phyloP scores from a whole-genome alignment of 2,113 vertebrate genomes.

The Hippolais icterina region DNA sequence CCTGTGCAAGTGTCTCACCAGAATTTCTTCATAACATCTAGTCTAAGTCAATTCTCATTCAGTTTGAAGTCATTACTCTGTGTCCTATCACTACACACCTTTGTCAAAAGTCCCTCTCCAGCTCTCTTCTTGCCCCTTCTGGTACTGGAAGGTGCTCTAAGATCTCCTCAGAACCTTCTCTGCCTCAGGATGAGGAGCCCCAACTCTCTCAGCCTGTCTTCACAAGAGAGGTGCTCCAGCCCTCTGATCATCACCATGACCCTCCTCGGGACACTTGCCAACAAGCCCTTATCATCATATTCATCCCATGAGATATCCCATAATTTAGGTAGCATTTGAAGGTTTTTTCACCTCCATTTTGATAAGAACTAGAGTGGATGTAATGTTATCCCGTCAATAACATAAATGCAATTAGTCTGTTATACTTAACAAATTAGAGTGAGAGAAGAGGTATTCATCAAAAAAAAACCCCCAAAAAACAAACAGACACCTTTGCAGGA shows the following conservation, averaged over 20 bases:
- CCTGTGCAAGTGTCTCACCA: background rate
- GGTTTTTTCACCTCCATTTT: rapidly evolving
- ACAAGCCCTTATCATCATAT: background rate
- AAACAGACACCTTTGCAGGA: background rate
- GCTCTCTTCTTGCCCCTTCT: background rate
- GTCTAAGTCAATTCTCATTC: background rate
- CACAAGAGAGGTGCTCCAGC: background rate
- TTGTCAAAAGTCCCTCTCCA: background rate
- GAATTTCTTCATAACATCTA: background rate
- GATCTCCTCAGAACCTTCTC: background rate
- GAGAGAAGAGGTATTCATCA: background rate
- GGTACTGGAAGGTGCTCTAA: background rate
- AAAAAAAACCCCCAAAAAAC: background rate
- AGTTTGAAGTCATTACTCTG: background rate
- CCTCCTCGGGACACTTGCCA: background rate
- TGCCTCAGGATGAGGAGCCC: background rate
- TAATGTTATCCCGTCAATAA: background rate
- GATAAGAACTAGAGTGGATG: background rate
- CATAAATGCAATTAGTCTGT: background rate
- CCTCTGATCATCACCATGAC: rapidly evolving
- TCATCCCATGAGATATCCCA: background rate
- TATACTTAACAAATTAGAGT: background rate
- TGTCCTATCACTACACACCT: background rate
- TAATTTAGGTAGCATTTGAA: background rate
- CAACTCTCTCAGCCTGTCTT: background rate